Conservation (phyloP, 2,113 vertebrate genomes). For the Clarias magur region DNA sequence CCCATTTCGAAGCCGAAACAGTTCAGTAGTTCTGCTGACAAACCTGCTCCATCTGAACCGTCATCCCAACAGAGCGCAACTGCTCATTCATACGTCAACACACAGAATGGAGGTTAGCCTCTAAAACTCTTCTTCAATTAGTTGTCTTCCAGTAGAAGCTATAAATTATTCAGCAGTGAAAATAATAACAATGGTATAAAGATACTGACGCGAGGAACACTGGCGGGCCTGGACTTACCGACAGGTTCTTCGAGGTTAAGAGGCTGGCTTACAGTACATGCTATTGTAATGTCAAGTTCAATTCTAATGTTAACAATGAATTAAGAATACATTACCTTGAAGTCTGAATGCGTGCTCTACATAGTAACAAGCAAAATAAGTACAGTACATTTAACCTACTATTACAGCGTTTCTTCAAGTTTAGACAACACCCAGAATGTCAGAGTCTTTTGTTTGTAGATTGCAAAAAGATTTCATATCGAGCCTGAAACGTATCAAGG, state of each 20-base stretch:
- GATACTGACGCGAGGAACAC: not conserved
- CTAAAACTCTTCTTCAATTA: not conserved
- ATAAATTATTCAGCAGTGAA: not conserved
- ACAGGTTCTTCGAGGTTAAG: not conserved
- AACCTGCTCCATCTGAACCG: conserved; percentile 33
- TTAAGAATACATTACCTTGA: not conserved
- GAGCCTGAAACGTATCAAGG: conserved; percentile 12
- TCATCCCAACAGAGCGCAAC: conserved; percentile 53
- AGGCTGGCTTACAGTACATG: not conserved
- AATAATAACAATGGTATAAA: not conserved
- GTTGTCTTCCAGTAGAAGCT: not conserved
- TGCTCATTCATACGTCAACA: not conserved
- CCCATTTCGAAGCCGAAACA: conserved; percentile 73
- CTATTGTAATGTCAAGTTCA: not conserved
- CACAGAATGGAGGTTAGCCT: conserved; percentile 37
- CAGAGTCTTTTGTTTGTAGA: conserved; percentile 19
- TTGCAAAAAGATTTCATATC: conserved; percentile 31
- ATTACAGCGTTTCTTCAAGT: not conserved
- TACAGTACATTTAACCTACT: not conserved
- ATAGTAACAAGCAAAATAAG: not conserved
- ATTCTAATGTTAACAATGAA: not conserved
- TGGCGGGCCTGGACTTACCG: not conserved
- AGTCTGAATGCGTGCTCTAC: not conserved
- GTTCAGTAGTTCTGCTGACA: conserved; percentile 44
- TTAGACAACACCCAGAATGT: conserved; percentile 20